Conservation (phyloP, 2,888 invertebrate species). For the Agelastica alni region DNA sequence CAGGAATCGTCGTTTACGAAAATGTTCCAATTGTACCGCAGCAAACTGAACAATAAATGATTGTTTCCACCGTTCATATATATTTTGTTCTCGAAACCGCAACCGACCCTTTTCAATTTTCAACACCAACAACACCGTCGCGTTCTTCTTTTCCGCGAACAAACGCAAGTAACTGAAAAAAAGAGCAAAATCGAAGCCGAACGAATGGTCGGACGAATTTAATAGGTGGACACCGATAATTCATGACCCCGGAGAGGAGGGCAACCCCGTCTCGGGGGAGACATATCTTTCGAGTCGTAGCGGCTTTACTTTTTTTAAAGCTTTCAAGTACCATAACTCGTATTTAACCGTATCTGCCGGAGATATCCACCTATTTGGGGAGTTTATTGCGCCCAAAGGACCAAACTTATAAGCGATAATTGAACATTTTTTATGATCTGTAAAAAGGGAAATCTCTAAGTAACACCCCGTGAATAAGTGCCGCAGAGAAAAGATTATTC, state of each 20-base stretch:
- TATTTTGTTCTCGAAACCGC: not conserved
- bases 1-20: too few relatives aligned
- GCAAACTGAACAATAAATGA: not conserved
- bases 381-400: conserved; percentile 46
- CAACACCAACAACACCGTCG: not conserved
- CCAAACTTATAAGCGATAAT: conserved; percentile 47
- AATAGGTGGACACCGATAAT: conserved; percentile 16
- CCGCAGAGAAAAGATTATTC: not conserved
- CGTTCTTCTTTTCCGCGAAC: not conserved
- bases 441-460: conserved; percentile 11
- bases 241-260: conserved; percentile 31
- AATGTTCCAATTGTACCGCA: too few relatives aligned
- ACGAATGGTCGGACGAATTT: conserved; percentile 17
- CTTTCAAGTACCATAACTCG: conserved; percentile 50
- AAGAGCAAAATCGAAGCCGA: conserved; percentile 13
- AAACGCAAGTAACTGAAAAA: conserved; percentile 13
- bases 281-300: conserved; percentile 27
- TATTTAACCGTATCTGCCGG: conserved; percentile 48
- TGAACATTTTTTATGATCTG: conserved; percentile 48
- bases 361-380: conserved; percentile 47
- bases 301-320: conserved; percentile 45
- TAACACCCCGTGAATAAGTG: not conserved
- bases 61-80: not conserved
- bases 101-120: conserved; percentile 2
- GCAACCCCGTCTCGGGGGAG: conserved; percentile 28